A percentile compares a stretch with the other conserved stretches of the same genome.
Evolutionary conservation across 30 jellyfish, hydroid and myxozoan species (phyloP).

Genomic region (Catostylus mosaicus): DNA sequence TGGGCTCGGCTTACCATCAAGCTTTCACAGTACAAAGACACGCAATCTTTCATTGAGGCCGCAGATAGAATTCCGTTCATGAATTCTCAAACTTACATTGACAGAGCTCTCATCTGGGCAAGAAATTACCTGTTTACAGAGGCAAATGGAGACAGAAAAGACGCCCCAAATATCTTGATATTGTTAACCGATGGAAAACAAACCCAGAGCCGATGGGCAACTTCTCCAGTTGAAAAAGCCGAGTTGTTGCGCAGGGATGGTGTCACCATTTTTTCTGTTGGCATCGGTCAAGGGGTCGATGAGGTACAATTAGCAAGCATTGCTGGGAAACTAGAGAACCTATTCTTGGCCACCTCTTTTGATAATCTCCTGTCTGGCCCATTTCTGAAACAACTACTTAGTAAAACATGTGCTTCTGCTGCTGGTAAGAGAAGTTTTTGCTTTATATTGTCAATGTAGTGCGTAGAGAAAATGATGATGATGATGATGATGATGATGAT

Average conservation of each 20-base stretch:
- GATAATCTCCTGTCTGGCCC: slow-evolving; percentile 59
- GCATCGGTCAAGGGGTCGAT: slow-evolving; percentile 59
- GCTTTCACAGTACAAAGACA: slow-evolving; percentile 46
- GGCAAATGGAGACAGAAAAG: slow-evolving; percentile 68
- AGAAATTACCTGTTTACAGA: slow-evolving; percentile 38
- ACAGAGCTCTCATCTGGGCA: slow-evolving; percentile 51
- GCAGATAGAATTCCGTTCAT: slow-evolving; percentile 32
- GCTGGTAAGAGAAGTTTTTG: slow-evolving; percentile 38
- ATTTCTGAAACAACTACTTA: slow-evolving; percentile 4
- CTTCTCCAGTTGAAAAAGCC: slow-evolving; percentile 46
- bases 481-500: not conserved
- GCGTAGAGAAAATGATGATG: not conserved
- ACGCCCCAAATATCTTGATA: slow-evolving; percentile 62
- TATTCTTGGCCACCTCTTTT: slow-evolving; percentile 31
- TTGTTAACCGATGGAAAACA: slow-evolving; percentile 81
- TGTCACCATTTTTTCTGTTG: slow-evolving; percentile 56
- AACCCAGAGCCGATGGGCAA: slow-evolving; percentile 24
- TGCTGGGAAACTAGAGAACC: slow-evolving; percentile 66
- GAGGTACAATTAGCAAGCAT: slow-evolving; percentile 50
- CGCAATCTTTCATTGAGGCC: slow-evolving; percentile 40
- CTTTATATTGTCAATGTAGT: not conserved
- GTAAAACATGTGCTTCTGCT: slow-evolving; percentile 43
- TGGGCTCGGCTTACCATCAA: slow-evolving; percentile 62
- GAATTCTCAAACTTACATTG: slow-evolving; percentile 69
- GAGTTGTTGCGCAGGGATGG: slow-evolving; percentile 48